Conservation (phyloP, 2,113 vertebrate species). For the Delphinapterus leucas region DNA sequence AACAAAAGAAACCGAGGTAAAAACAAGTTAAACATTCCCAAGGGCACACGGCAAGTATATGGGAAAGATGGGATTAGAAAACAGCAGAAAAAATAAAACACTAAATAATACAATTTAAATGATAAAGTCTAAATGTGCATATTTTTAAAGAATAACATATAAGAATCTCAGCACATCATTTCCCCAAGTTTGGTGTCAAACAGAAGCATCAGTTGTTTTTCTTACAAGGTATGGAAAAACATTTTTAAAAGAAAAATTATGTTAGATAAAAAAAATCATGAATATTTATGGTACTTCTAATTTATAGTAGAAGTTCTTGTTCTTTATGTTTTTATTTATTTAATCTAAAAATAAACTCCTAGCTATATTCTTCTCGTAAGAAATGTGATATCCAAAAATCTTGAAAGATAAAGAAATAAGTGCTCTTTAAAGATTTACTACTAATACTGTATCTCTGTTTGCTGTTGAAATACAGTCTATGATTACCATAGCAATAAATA, state of each 20-base stretch:
- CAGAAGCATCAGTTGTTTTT: not conserved
- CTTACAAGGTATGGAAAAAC: not conserved
- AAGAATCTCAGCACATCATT: not conserved
- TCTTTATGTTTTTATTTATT: constrained; percentile 45
- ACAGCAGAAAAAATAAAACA: not conserved
- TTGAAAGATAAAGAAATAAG: constrained; percentile 33
- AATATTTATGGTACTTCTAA: constrained; percentile 34
- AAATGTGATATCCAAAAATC: not conserved
- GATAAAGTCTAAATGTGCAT: not conserved
- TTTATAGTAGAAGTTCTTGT: not conserved
- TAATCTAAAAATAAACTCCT: not conserved
- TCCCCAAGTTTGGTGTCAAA: not conserved
- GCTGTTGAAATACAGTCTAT: constrained; percentile 14
- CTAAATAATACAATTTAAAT: not conserved
- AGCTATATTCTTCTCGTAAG: not conserved
- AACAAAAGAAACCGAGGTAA: not conserved
- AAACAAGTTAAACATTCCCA: not conserved
- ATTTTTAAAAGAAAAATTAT: constrained; percentile 8
- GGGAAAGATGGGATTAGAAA: not conserved
- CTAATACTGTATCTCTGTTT: constrained; percentile 36
- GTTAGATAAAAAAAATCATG: not conserved
- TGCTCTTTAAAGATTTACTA: constrained; percentile 31
- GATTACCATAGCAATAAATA: constrained; percentile 53
- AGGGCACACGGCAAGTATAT: not conserved
- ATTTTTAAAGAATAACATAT: not conserved